phyloP scores from a whole-genome alignment of 1,140 invertebrate species.

The Ceratoteleas bidentatus region DNA sequence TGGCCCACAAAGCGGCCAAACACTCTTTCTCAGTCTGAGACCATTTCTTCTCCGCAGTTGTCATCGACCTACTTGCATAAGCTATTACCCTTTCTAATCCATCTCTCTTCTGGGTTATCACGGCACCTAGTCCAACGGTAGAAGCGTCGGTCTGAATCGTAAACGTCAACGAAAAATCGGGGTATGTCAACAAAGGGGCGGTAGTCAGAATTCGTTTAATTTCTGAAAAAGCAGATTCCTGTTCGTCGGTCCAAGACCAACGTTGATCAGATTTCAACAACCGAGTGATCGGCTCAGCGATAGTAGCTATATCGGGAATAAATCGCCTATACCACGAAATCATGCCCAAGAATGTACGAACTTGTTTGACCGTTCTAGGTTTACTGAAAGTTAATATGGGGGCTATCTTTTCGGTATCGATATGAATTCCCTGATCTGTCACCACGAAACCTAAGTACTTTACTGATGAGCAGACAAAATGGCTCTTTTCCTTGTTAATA shows the following conservation, averaged over 20 bases:
- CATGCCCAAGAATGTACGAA: neutral
- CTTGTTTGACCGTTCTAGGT: neutral
- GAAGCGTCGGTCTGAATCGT: neutral
- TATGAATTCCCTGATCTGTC: neutral
- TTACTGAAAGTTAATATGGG: neutral
- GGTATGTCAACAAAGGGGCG: neutral
- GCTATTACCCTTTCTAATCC: neutral
- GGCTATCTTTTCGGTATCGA: neutral
- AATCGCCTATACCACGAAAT: neutral
- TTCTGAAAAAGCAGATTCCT: neutral
- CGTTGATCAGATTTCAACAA: neutral
- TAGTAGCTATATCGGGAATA: neutral
- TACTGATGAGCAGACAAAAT: slow-evolving; percentile 53
- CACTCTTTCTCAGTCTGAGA: slow-evolving; percentile 53
- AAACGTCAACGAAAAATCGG: neutral
- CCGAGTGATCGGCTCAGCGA: neutral
- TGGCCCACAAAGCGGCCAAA: slow-evolving; percentile 13
- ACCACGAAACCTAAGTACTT: slow-evolving; percentile 65
- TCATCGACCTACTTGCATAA: slow-evolving; percentile 4
- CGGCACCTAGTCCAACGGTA: neutral
- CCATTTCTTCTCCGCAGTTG: slow-evolving; percentile 44
- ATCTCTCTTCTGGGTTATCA: neutral
- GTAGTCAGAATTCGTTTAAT: neutral
- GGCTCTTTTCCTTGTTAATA: slow-evolving; percentile 44
- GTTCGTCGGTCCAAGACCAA: neutral